A percentile compares a stretch with the other conserved stretches of the same genome.
Conservation (phyloP, 1,140 invertebrate species). For the Polyergus mexicanus region DNA sequence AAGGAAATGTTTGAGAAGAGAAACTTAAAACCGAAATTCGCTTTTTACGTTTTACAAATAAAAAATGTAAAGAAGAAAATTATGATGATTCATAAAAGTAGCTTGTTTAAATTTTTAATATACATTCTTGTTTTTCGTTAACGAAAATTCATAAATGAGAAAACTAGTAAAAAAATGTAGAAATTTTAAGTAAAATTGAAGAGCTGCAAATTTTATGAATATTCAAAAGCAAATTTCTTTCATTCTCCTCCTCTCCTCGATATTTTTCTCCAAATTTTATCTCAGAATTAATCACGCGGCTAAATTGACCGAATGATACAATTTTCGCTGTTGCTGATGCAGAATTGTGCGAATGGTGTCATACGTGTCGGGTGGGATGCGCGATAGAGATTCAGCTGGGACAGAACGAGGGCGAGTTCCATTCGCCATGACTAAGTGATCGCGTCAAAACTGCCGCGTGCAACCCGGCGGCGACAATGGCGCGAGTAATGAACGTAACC, state of each 20-base stretch:
- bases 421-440: conserved; percentile 66
- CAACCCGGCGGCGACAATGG: conserved; percentile 62
- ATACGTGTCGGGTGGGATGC: background rate
- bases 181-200: background rate
- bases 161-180: too few species aligned
- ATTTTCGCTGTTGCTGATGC: background rate
- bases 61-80: conserved; percentile 22
- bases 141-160: background rate
- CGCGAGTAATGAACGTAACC: conserved; percentile 73
- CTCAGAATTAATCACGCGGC: background rate
- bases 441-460: conserved; percentile 68
- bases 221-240: background rate
- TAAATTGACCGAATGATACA: background rate
- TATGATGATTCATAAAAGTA: background rate
- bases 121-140: background rate
- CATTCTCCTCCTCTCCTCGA: background rate
- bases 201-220: too few species aligned
- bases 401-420: conserved; percentile 25
- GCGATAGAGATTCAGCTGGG: conserved; percentile 13
- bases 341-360: conserved; percentile 14
- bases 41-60: background rate
- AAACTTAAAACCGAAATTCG: background rate
- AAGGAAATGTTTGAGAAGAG: conserved; percentile 23
- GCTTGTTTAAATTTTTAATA: conserved; percentile 4
- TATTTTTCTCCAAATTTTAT: background rate